Evolutionary conservation across 2,797 vertebrate species (phyloP).

Genomic region (Erethizon dorsatum): DNA sequence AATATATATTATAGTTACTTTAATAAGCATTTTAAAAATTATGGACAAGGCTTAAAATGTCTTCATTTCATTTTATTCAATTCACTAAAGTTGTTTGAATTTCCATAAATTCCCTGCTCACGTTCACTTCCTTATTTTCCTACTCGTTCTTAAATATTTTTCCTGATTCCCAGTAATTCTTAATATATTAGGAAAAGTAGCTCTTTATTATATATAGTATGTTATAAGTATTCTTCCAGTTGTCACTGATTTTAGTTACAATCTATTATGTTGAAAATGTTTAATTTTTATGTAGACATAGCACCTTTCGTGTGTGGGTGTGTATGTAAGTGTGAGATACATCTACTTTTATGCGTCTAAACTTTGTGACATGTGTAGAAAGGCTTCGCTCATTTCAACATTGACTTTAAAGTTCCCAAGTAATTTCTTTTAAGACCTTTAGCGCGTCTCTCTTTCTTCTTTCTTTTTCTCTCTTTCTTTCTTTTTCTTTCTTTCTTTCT

Average conservation of each 20-base stretch:
- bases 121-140: not conserved
- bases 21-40: not conserved
- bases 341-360: not conserved
- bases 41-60: not conserved
- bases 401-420: conserved; percentile 4
- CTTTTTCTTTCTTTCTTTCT: rapidly evolving
- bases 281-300: conserved; percentile 39
- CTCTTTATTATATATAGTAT: not conserved
- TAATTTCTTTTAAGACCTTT: not conserved
- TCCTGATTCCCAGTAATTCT: not conserved
- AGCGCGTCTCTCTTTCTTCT: not conserved
- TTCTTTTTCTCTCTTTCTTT: not conserved
- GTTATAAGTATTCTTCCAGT: not conserved
- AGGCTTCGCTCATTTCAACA: not conserved
- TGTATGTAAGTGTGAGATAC: not conserved
- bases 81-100: conserved; percentile 23
- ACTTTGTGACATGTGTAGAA: not conserved
- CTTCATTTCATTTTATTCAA: not conserved
- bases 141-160: conserved; percentile 20
- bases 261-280: conserved; percentile 1
- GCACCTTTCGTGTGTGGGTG: not conserved
- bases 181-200: not conserved
- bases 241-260: not conserved
- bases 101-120: not conserved
- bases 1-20: not conserved